Evolutionary conservation across 2,888 invertebrate genomes (phyloP), one percentile per base, ranked within the genome.

Genomic region (Thelaira solivaga): DNA sequence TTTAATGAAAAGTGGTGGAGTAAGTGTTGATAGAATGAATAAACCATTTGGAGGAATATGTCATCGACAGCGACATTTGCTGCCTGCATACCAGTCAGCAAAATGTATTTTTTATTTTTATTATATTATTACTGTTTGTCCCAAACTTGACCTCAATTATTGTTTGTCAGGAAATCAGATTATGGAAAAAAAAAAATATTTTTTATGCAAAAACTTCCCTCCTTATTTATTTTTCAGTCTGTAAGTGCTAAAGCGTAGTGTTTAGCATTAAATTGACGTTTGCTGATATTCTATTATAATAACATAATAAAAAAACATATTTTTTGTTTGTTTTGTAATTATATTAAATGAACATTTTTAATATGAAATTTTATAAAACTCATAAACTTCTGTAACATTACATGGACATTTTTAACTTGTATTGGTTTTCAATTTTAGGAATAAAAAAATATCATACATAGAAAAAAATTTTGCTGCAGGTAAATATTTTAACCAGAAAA

Each of bases 131-230:
- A 51, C 65, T 72, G 59, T 78, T 74, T 74, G 57, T 53, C 64
- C 73, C 69, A 74, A 78, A 78, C 78, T 78, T 78, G 73, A 78
- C 73, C 78, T 69, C 69, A 74, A 78, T 74, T 69, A 74, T 65
- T 61, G 59, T 51, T 74, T 64, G 68, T 74, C 69, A 78, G 69
- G 65, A 78, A 74, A 78, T 65, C 69, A 65, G 45, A 78, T 78
- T 65, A 74, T 73, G 69, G 59, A 68, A 69, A n/a, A n/a, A n/a
- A n/a, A n/a, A n/a, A n/a, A n/a, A n/a, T n/a, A n/a, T n/a, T n/a
- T 68, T 68, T 39, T 39, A 61, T 68, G 61, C 20, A 45, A 43
- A 55, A 16, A 26, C 43, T 26, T 61, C 1, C 59, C 36, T 55
- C 10, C 16, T 4, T 24, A 4, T 39, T 31, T 51, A 18, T 31